Conservation (phyloP, 2,888 invertebrate genomes). For the Pollenia amentaria region DNA sequence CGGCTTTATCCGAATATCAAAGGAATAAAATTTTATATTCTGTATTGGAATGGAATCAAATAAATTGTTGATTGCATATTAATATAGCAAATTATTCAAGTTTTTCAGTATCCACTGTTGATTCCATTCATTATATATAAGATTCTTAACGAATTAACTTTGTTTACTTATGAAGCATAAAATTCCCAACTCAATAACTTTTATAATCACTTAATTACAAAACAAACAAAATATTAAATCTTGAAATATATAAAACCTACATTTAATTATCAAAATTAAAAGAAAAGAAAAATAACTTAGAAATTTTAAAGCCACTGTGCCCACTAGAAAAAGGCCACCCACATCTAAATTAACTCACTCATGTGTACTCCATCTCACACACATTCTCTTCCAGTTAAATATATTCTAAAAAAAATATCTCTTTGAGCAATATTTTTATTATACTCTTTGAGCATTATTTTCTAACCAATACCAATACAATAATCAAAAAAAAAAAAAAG, state of each 20-base stretch:
- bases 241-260: slow-evolving; percentile 1
- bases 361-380: background rate
- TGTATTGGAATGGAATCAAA: no score
- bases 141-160: no score
- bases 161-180: background rate
- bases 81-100: no score
- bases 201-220: slow-evolving; percentile 6
- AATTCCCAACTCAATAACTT: background rate
- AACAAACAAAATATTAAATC: background rate
- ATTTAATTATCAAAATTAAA: slow-evolving; percentile 24
- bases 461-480: slow-evolving; percentile 21
- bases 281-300: background rate
- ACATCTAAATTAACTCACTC: slow-evolving; percentile 38
- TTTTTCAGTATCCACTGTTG: no score
- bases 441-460: slow-evolving; percentile 47
- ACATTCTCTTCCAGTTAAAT: background rate
- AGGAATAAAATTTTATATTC: no score
- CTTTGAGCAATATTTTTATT: slow-evolving; percentile 30
- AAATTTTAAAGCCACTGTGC: slow-evolving; percentile 45
- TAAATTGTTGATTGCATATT: no score
- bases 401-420: slow-evolving; percentile 4
- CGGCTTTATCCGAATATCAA: no score
- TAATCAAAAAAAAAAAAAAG: background rate
- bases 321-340: slow-evolving; percentile 38
- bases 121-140: no score